A percentile compares a stretch with the other conserved stretches of the same genome.
phyloP scores from a whole-genome alignment of 1,140 invertebrate genomes.

The Vanessa tameamea region DNA sequence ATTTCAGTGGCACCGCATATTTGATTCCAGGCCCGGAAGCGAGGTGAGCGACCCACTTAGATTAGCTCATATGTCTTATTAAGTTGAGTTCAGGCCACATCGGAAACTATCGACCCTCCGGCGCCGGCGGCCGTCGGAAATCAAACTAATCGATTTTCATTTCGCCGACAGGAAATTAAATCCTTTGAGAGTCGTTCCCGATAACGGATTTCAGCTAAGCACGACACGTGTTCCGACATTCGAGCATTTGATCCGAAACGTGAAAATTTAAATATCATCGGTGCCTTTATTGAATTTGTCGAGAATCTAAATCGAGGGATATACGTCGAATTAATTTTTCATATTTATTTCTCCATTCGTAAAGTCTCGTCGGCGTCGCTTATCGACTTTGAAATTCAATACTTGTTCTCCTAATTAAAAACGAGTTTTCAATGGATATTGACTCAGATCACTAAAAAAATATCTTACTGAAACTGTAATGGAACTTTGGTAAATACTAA shows the following conservation, averaged over 20 bases:
- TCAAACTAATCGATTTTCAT: constrained; percentile 81
- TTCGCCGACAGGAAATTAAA: constrained; percentile 78
- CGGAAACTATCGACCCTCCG: constrained; percentile 72
- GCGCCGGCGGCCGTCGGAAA: constrained; percentile 68
- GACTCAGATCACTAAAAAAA: too few species aligned
- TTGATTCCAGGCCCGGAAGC: constrained; percentile 20
- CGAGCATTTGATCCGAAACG: constrained; percentile 39
- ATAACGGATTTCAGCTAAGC: constrained; percentile 76
- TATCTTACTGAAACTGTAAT: too few species aligned
- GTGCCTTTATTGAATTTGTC: constrained; percentile 55
- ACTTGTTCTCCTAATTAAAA: too few species aligned
- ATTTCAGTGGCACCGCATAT: neutral
- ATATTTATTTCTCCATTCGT: constrained; percentile 46
- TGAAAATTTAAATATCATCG: constrained; percentile 56
- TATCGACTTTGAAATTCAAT: too few species aligned
- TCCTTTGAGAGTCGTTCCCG: constrained; percentile 74
- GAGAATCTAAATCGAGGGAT: constrained; percentile 43
- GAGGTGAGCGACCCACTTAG: constrained; percentile 37
- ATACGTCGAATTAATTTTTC: constrained; percentile 45
- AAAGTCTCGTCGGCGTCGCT: neutral
- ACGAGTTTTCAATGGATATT: too few species aligned
- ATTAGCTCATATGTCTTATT: constrained; percentile 70
- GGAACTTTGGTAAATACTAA: too few species aligned
- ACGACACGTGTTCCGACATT: constrained; percentile 71
- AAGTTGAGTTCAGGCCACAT: constrained; percentile 59